Percentiles rank a stretch among this genome's conserved stretches.
Conservation (phyloP, 2,888 invertebrate genomes). For the Aquatica leii region DNA sequence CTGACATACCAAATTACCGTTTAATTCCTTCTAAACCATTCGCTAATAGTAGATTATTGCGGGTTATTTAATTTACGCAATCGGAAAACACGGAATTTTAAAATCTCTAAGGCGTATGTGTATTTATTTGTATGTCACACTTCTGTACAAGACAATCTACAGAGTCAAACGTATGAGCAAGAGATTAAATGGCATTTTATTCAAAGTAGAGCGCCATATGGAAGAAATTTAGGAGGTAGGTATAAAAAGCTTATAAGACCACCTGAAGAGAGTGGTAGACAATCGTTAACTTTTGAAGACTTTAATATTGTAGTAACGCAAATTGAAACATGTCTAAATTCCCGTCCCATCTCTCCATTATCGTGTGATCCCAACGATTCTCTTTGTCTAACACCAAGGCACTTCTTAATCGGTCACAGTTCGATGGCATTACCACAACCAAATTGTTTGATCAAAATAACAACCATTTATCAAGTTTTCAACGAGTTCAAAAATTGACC, state of each 20-base stretch:
- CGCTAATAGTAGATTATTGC: slow-evolving; percentile 49
- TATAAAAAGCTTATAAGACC: no score
- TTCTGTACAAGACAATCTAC: no score
- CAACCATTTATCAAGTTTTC: not conserved
- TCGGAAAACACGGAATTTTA: slow-evolving; percentile 33
- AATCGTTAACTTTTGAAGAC: not conserved
- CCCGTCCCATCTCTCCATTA: no score
- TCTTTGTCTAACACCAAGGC: not conserved
- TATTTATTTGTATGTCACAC: not conserved
- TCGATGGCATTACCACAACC: not conserved
- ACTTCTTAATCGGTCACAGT: not conserved
- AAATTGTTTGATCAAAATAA: not conserved
- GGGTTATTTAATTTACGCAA: slow-evolving; percentile 44
- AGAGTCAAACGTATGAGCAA: no score
- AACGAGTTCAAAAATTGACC: not conserved
- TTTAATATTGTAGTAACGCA: not conserved
- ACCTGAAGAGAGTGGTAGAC: no score
- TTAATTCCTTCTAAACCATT: no score
- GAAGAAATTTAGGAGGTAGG: no score
- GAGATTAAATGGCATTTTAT: no score
- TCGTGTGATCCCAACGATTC: not conserved
- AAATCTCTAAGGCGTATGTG: not conserved
- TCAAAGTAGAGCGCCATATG: no score
- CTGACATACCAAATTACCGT: slow-evolving; percentile 42
- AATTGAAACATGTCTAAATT: no score